Conservation (phyloP, 2,888 invertebrate genomes). For the Esperia sulphurella region DNA sequence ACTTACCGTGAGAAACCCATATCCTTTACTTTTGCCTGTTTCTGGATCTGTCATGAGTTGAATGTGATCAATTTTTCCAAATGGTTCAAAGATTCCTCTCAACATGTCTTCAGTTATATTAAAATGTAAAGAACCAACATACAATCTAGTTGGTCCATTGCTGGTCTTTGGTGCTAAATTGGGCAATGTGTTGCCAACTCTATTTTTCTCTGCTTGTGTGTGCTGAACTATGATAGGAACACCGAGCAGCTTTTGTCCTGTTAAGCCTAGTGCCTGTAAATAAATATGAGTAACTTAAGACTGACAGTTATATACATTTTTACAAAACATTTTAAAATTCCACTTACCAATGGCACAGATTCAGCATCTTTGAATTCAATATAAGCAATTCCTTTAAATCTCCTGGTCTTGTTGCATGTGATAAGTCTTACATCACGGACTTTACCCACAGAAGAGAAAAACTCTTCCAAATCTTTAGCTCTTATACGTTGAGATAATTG, state of each 20-base stretch:
- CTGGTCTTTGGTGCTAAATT: constrained; percentile 92
- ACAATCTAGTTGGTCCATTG: constrained; percentile 96
- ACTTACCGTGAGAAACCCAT: constrained; percentile 97
- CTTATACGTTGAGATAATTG: constrained; percentile 96
- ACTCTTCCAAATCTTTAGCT: constrained; percentile 97
- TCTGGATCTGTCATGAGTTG: constrained; percentile 97
- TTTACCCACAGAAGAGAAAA: constrained; percentile 99
- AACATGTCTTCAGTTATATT: constrained; percentile 99
- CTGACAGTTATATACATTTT: background rate
- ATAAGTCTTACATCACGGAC: constrained; percentile 98
- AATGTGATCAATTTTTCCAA: constrained; percentile 97
- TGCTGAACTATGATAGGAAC: constrained; percentile 99
- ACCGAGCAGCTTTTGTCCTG: constrained; percentile 96
- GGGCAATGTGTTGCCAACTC: constrained; percentile 92
- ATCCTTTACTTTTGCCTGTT: constrained; percentile 96
- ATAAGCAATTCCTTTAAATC: constrained; percentile 99
- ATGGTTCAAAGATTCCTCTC: constrained; percentile 98
- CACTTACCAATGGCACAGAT: constrained; percentile 93
- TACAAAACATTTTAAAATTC: background rate
- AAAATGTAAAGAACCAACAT: constrained; percentile 98
- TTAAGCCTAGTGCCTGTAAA: constrained; percentile 93
- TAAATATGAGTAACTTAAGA: background rate
- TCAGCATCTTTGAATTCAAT: constrained; percentile 99
- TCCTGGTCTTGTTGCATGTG: constrained; percentile 98
- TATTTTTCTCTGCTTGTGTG: constrained; percentile 97